Evolutionary conservation across 2,888 invertebrate genomes (phyloP).

Genomic region (Nomada ferruginata): DNA sequence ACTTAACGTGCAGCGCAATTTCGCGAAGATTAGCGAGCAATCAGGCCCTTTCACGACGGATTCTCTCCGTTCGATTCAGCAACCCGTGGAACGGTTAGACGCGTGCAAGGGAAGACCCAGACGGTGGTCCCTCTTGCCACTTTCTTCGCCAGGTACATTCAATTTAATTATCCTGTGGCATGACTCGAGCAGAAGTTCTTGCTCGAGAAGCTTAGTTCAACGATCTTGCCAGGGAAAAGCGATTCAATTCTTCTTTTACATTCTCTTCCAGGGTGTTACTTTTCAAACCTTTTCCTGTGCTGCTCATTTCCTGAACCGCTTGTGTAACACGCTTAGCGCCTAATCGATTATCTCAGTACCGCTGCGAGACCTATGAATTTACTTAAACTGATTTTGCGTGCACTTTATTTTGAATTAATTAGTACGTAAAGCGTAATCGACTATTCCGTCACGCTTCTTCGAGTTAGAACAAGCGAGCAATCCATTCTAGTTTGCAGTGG

Average conservation of each 20-base stretch:
- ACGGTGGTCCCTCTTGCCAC: slow-evolving; percentile 46
- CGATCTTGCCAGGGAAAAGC: slow-evolving; percentile 44
- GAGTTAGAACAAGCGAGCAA: background rate
- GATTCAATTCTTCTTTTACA: slow-evolving; percentile 61
- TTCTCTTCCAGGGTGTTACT: slow-evolving; percentile 34
- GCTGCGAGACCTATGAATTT: slow-evolving; percentile 5
- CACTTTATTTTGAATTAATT: background rate
- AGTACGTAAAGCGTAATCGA: background rate
- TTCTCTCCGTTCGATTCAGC: slow-evolving; percentile 70
- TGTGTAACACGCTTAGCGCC: slow-evolving; percentile 14
- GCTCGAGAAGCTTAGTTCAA: slow-evolving; percentile 43
- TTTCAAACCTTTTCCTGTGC: slow-evolving; percentile 17
- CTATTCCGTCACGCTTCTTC: background rate
- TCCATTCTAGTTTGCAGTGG: slow-evolving; percentile 15
- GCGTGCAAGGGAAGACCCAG: slow-evolving; percentile 37
- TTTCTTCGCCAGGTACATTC: slow-evolving; percentile 69
- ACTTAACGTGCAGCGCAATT: slow-evolving; percentile 66
- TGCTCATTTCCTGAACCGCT: slow-evolving; percentile 27
- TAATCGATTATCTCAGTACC: slow-evolving; percentile 5
- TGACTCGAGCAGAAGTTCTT: slow-evolving; percentile 53
- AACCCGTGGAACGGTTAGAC: slow-evolving; percentile 53
- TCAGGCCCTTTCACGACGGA: slow-evolving; percentile 72
- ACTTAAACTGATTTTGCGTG: background rate
- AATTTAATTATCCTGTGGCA: slow-evolving; percentile 70
- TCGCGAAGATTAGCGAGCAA: slow-evolving; percentile 74